phyloP scores from a whole-genome alignment of 2,797 vertebrate genomes.

The Sebastes nivosus region DNA sequence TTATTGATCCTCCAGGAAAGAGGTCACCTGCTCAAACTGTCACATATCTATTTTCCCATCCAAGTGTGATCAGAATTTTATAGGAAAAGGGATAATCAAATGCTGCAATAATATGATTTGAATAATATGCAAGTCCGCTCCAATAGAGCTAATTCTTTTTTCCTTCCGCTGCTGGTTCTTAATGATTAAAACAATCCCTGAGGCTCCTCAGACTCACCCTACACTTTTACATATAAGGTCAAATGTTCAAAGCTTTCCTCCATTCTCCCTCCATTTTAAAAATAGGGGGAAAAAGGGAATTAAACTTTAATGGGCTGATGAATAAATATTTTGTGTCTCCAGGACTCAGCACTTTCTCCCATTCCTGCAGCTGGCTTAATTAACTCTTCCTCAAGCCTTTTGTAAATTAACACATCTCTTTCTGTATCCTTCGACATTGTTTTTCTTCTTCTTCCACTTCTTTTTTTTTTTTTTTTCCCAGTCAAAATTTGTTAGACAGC shows the following conservation, averaged over 20 bases:
- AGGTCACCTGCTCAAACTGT: not conserved
- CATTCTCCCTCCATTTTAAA: constrained; percentile 66
- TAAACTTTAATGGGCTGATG: constrained; percentile 81
- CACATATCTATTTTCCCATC: not conserved
- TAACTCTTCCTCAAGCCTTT: constrained; percentile 77
- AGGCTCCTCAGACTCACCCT: constrained; percentile 67
- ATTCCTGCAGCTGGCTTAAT: constrained; percentile 76
- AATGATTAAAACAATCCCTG: constrained; percentile 73
- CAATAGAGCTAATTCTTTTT: constrained; percentile 15
- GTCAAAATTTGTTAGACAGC: constrained; percentile 59
- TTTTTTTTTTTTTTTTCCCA: not conserved
- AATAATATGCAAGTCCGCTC: constrained; percentile 39
- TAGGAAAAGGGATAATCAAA: constrained; percentile 1
- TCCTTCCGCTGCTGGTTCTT: constrained; percentile 40
- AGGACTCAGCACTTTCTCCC: constrained; percentile 77
- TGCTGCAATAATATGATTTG: constrained; percentile 41
- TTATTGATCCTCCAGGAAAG: constrained; percentile 7
- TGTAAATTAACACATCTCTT: constrained; percentile 77
- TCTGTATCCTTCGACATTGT: constrained; percentile 69
- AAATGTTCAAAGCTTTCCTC: constrained; percentile 80
- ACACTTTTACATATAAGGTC: constrained; percentile 81
- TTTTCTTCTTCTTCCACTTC: constrained; percentile 14
- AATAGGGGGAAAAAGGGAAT: constrained; percentile 63
- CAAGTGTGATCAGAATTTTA: not conserved
- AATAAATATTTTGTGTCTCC: constrained; percentile 83